Evolutionary conservation across 2,113 vertebrate species (phyloP), one percentile per base, ranked within the genome.

Genomic region (Lethenteron camtschaticum): DNA sequence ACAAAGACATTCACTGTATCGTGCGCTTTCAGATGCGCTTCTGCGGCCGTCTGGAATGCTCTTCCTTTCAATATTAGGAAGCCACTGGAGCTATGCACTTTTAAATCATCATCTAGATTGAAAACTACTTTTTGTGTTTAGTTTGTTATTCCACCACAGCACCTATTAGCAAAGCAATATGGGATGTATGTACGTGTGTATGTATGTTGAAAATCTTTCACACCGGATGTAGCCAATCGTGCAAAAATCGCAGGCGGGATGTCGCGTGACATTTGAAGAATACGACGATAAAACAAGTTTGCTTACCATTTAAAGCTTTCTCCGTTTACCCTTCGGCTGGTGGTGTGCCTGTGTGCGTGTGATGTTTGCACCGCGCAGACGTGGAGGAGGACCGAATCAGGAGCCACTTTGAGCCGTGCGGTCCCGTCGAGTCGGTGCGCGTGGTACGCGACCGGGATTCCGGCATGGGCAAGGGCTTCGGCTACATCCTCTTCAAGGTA

Each of bases 401-500:
- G 12, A 73, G 80, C 0, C 89, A 95, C 72, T 96, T 99, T 57
- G 68, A 76, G 9, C 76, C 80, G 56, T 96, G 92, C 1, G 94
- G 94, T 0, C 16, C 1, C 0, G 58, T 96, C 0, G 79, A 87
- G 68, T 84, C 77, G 0, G 87, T 96, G 56, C 83, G 90, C 4
- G 73, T 96, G 55, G 83, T 96, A 71, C 81, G 89, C 60, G 89
- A 99, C 79, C 75, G 74, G 2, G 77, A 73, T 4, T 85, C 87
- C 0, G 89, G 90, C 16, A 24, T 85, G 3, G 89, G 90, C 1
- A 92, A 87, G 73, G 94, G 94, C n/a, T 96, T 96, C 0, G 90
- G 94, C 69, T 99, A 94, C 0, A 72, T 96, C 69, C 84, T 95
- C 16, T 96, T 95, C 59, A 79, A 89, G 86, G 94, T 97, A 72